Evolutionary conservation across 2,888 invertebrate species (phyloP).

Genomic region (Chrysolina oricalcia): DNA sequence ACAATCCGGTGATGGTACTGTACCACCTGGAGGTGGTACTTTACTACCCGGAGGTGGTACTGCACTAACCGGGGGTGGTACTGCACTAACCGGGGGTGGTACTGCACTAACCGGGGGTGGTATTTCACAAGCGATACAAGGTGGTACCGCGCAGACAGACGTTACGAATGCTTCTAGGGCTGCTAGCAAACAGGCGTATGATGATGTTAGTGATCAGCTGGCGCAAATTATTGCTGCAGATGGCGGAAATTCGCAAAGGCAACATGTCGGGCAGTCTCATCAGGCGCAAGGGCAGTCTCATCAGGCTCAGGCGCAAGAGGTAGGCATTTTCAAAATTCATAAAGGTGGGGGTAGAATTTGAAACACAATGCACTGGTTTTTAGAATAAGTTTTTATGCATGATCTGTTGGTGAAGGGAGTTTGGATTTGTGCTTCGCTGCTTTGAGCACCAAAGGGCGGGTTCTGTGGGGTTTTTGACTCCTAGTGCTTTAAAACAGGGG

Average conservation of each 20-base stretch:
- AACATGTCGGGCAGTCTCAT: conserved; percentile 21
- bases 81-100: neutral
- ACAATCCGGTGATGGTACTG: neutral
- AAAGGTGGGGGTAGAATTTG: neutral
- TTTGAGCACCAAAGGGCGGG: neutral
- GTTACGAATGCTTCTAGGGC: conserved; percentile 27
- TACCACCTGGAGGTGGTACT: too few relatives aligned
- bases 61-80: neutral
- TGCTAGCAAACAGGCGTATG: conserved; percentile 27
- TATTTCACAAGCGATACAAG: neutral
- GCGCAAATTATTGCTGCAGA: conserved; percentile 40
- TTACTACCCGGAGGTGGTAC: too few relatives aligned
- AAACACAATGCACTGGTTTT: conserved; percentile 27
- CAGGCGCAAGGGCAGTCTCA: neutral
- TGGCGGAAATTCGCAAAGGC: conserved; percentile 30
- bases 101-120: neutral
- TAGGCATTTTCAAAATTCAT: neutral
- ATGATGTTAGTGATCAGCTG: conserved; percentile 48
- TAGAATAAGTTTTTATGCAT: conserved; percentile 15
- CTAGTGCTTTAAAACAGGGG: too few relatives aligned
- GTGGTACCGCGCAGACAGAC: neutral
- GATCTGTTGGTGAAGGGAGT: neutral
- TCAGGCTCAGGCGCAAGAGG: neutral
- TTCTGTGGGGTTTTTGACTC: neutral
- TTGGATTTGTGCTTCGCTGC: conserved; percentile 10